A percentile compares a stretch with the other conserved stretches of the same genome.
These are phyloP conservation scores for Pseudochromis fuscus DNA, from an alignment of 2,797 vertebrate species.

Conservation along the genomic window DNA sequence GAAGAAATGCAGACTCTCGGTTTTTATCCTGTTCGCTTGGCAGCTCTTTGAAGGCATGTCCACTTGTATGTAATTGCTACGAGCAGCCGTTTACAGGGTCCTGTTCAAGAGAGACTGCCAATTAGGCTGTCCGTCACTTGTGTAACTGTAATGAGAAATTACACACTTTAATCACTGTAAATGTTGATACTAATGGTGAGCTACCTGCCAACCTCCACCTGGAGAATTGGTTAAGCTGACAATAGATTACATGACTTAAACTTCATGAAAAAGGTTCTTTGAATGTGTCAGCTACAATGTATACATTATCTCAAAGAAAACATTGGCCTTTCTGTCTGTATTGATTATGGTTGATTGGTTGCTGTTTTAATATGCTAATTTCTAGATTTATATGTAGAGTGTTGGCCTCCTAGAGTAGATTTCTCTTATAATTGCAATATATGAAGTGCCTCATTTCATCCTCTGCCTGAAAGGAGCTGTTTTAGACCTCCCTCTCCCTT, in stretches of 20 bases:
- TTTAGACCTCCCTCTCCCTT: too few species aligned
- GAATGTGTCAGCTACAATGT: neutral
- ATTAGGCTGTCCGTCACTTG: constrained; percentile 62
- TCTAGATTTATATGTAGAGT: too few species aligned
- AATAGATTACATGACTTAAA: too few species aligned
- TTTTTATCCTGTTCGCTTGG: constrained; percentile 51
- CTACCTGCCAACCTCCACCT: constrained; percentile 67
- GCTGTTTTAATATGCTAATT: too few species aligned
- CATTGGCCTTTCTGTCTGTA: neutral
- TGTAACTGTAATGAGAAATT: constrained; percentile 63
- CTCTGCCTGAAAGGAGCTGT: too few species aligned
- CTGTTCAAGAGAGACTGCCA: constrained; percentile 55
- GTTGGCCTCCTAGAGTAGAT: too few species aligned
- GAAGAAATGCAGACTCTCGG: constrained; percentile 40
- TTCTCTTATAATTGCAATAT: too few species aligned
- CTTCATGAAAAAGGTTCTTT: too few species aligned
- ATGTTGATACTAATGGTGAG: constrained; percentile 64
- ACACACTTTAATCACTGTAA: constrained; percentile 69
- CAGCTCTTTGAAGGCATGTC: constrained; percentile 63
- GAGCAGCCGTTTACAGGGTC: constrained; percentile 61
- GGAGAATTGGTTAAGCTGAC: constrained; percentile 39
- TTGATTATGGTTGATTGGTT: constrained; percentile 14
- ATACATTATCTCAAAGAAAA: constrained; percentile 8
- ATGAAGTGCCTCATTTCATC: too few species aligned
- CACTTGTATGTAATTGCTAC: constrained; percentile 63